Evolutionary conservation across 1,140 invertebrate species (phyloP), one percentile per base, ranked within the genome.

Genomic region (Forficula auricularia): DNA sequence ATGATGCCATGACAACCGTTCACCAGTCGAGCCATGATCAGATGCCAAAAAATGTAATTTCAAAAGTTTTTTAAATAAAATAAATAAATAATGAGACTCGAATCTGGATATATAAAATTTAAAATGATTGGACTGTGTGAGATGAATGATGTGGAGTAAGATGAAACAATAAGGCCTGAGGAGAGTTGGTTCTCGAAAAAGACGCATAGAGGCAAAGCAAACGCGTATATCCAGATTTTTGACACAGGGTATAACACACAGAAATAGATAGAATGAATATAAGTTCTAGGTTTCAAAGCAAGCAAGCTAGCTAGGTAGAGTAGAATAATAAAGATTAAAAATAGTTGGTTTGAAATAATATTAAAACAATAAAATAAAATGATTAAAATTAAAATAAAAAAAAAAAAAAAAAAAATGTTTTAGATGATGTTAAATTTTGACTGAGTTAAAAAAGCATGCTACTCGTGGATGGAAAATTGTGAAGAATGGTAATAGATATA

Each of bases 171-270:
- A 27, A 19, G 39, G 30, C 22, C 4, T 6, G 22, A 10, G 22
- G 22, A n/a, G n/a, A n/a, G n/a, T n/a, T n/a, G n/a, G n/a, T n/a
- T n/a, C n/a, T n/a, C n/a, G n/a, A n/a, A n/a, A n/a, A n/a, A n/a
- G n/a, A n/a, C n/a, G n/a, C n/a, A 16, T 18, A 20, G 27, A 15
- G 14, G 19, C 8, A 18, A 43, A 14, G 19, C 12, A n/a, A 53
- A 59, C 48, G 57, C 43, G 44, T 44, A 45, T 6, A 16, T 27
- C n/a, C 56, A 55, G 40, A 33, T 44, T 7, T 13, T 27, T 27
- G 22, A 27, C n/a, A n/a, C 4, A 27, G 22, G 22, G 22, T 10
- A 27, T 6, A 27, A 27, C 22, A 27, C 22, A 27, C 22, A 27
- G 22, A 27, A 27, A 27, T 27, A 27, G 22, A 27, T 10, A 27